Evolutionary conservation across 2,797 vertebrate species (phyloP), one percentile per base, ranked within the genome.

Genomic region (Hyperoplus immaculatus): DNA sequence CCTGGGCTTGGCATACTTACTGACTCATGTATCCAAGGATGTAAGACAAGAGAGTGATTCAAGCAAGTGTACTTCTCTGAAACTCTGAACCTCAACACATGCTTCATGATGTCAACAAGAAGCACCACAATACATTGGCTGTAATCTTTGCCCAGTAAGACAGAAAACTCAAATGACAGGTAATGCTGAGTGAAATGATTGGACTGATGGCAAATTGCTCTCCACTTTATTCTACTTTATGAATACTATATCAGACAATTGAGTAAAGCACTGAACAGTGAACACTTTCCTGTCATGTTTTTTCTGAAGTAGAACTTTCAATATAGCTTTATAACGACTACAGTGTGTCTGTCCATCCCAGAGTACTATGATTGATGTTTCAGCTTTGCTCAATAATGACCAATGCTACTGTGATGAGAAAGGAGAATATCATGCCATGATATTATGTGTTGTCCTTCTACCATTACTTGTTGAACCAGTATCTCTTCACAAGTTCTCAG

Each of bases 11-110:
- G n/a, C 53, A 72, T 81, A 74, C 83, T 84, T 82, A 83, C 87
- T 91, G 92, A 92, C 79, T 92, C 89, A 90, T 82, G 70, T 75
- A 83, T 83, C 75, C 84, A 76, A 80, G 77, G 86, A 89, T 61
- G 70, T 56, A 74, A 72, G 85, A 75, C 38, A 83, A 59, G 39
- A 53, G 71, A 88, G 60, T 84, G 89, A 89, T 71, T 86, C 72
- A 69, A 83, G 62, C 63, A 75, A 53, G 66, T 71, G 72, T 81
- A 75, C 66, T 73, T 82, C 70, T 70, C 56, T 85, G 82, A 82
- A 64, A 81, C 80, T 69, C 62, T 68, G 65, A 74, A 57, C 36
- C 63, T 67, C 69, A 21, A 29, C 36, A 16, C 69, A 65, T 62
- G 56, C 62, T 72, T 45, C 65, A 18, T 82, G 51, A 85, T 59